Evolutionary conservation across 1,140 invertebrate genomes (phyloP), one percentile per base, ranked within the genome.

Genomic region (Pseudomyrmex dendroicus): DNA sequence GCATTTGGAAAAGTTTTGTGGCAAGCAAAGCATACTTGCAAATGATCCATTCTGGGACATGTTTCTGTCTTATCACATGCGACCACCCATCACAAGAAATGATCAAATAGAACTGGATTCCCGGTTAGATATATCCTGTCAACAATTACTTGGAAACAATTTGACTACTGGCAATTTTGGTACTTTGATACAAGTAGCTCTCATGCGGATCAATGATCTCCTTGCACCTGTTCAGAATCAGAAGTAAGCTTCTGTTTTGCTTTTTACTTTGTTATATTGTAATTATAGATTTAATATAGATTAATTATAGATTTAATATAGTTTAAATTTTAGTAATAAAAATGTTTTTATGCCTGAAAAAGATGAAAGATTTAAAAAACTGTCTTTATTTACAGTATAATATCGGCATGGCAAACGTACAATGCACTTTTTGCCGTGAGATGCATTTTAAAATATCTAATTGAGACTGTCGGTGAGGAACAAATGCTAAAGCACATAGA

Each of bases 1-100:
- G 86, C 96, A 97, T 90, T 94, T 99, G 48, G 95, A 95, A 73
- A 95, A 95, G 72, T 97, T 99, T 92, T 97, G 97, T 84, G 96
- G 97, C 0, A 96, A 96, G 63, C 96, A 98, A 84, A 91, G 96
- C 13, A 97, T 99, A 89, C 95, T 96, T n/a, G 95, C 96, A 25
- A 98, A 98, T 94, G 98, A 99, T 95, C 96, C 97, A 12, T 99
- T 98, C 93, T 99, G 99, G 99, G 98, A 98, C 92, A 96, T 97
- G 85, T 95, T 99, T 72, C 94, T 99, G 13, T 97, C 98, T 0
- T 99, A 98, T 88, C 98, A 98, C 89, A 97, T 99, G 85, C 96
- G 96, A 62, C 95, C 97, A 77, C 97, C 97, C 3, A 95, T 95
- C 56, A 96, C 96, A 78, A 96, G 96, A 96, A 98, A 95, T 94